Percentiles rank a stretch among this genome's conserved stretches.
phyloP scores from a whole-genome alignment of 2,797 vertebrate species.

The Lacerta agilis region DNA sequence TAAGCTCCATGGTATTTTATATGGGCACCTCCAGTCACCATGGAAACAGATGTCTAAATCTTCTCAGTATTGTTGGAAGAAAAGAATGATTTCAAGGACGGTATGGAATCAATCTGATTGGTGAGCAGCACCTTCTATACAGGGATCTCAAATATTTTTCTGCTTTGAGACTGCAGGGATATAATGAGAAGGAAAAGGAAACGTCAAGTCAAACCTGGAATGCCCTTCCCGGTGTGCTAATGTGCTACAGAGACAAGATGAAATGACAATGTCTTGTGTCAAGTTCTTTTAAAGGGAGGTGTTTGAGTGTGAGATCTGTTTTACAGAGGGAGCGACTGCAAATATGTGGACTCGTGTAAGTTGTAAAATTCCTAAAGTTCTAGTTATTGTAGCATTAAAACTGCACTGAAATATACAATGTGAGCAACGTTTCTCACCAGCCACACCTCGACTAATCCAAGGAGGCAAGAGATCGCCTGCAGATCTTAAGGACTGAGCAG shows the following conservation, averaged over 20 bases:
- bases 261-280: not conserved
- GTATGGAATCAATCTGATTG: not conserved
- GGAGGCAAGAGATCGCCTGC: not conserved
- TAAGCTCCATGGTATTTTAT: not conserved
- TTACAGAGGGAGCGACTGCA: fast-evolving
- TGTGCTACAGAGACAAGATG: no score
- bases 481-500: no score
- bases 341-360: not conserved
- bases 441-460: no score
- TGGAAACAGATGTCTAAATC: conserved; percentile 31
- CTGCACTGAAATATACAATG: not conserved
- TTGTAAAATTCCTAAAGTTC: not conserved
- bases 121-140: not conserved
- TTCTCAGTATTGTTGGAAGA: not conserved
- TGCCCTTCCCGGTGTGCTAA: not conserved
- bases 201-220: no score
- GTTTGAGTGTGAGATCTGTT: not conserved
- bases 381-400: not conserved
- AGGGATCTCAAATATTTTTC: not conserved
- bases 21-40: conserved; percentile 32
- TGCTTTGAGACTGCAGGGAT: not conserved
- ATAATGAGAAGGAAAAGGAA: not conserved
- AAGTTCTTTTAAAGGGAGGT: conserved; percentile 32
- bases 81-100: not conserved
- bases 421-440: not conserved